Percentiles rank a stretch among this genome's conserved stretches.
Evolutionary conservation across 2,888 invertebrate genomes (phyloP).

Genomic region (Ashinkailepas kermadecensis): DNA sequence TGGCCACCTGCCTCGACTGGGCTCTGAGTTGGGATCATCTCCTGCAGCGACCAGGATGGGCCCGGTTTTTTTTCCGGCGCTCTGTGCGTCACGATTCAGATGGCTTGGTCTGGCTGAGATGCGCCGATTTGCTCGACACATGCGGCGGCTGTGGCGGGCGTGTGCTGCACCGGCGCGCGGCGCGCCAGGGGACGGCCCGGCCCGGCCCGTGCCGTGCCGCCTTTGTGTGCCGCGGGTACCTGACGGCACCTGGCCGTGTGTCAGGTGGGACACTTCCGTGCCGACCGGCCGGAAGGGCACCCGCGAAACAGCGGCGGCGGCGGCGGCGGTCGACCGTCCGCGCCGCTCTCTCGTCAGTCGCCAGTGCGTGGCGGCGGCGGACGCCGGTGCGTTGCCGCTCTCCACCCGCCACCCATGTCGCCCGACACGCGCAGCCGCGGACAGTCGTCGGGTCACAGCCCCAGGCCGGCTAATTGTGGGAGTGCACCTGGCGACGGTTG

Average conservation of each 20-base stretch:
- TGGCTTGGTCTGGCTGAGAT: too few species aligned
- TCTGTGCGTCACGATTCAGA: too few species aligned
- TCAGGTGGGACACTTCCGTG: background rate
- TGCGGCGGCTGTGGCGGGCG: too few species aligned
- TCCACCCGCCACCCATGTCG: conserved; percentile 26
- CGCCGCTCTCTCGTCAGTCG: conserved; percentile 32
- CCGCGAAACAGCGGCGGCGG: background rate
- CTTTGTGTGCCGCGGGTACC: background rate
- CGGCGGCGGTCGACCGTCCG: background rate
- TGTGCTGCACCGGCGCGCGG: background rate
- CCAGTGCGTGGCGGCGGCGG: too few species aligned
- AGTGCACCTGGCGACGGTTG: background rate
- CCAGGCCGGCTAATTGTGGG: background rate
- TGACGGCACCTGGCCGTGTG: background rate
- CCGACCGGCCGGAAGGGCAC: background rate
- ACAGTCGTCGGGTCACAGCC: background rate
- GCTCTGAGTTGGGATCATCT: too few species aligned
- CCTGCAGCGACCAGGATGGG: too few species aligned
- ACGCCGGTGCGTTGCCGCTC: background rate
- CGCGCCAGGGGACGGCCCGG: background rate
- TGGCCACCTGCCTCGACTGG: too few species aligned
- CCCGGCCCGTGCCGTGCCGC: background rate
- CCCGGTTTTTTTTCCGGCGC: too few species aligned
- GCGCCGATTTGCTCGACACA: too few species aligned
- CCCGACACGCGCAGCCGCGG: background rate